phyloP scores from a whole-genome alignment of 2,888 invertebrate species.

The Aquatica leii region DNA sequence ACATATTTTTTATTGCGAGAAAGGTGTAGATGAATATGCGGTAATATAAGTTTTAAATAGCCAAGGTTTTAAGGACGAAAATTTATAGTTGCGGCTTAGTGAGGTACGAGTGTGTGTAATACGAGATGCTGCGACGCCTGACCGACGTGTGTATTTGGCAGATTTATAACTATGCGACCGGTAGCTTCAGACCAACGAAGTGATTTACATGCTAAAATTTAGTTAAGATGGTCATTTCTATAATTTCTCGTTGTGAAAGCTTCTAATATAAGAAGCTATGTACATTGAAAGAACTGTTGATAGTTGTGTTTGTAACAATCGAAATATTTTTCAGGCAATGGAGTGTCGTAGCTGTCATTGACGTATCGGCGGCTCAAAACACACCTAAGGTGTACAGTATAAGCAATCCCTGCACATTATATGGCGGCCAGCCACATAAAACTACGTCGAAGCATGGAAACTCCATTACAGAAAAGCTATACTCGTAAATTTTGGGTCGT shows the following conservation, averaged over 20 bases:
- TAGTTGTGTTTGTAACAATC: slow-evolving; percentile 49
- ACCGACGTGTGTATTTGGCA: slow-evolving; percentile 57
- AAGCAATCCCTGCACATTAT: slow-evolving; percentile 57
- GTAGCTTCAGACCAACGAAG: slow-evolving; percentile 45
- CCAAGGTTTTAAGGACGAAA: slow-evolving; percentile 36
- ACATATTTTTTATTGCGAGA: slow-evolving; percentile 9
- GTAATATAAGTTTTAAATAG: slow-evolving; percentile 41
- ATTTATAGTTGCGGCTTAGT: slow-evolving; percentile 47
- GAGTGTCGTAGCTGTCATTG: slow-evolving; percentile 46
- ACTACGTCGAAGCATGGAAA: slow-evolving; percentile 61
- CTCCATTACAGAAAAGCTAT: slow-evolving; percentile 60
- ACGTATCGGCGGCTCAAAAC: slow-evolving; percentile 51
- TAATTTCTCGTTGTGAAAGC: slow-evolving; percentile 1
- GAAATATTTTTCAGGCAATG: slow-evolving; percentile 46
- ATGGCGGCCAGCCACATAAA: slow-evolving; percentile 58
- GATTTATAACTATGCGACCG: slow-evolving; percentile 54
- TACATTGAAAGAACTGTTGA: too few relatives aligned
- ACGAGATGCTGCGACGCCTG: slow-evolving; percentile 49
- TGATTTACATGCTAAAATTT: slow-evolving; percentile 51
- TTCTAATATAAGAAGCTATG: slow-evolving; percentile 35
- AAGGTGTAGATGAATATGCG: slow-evolving; percentile 32
- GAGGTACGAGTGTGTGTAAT: slow-evolving; percentile 42
- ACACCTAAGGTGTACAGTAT: slow-evolving; percentile 56
- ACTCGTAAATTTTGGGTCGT: slow-evolving; percentile 58
- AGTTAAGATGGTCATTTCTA: slow-evolving; percentile 19